A percentile compares a stretch with the other conserved stretches of the same genome.
Conservation (phyloP, 92 coral and sea anemone species). For the Galaxea fascicularis region DNA sequence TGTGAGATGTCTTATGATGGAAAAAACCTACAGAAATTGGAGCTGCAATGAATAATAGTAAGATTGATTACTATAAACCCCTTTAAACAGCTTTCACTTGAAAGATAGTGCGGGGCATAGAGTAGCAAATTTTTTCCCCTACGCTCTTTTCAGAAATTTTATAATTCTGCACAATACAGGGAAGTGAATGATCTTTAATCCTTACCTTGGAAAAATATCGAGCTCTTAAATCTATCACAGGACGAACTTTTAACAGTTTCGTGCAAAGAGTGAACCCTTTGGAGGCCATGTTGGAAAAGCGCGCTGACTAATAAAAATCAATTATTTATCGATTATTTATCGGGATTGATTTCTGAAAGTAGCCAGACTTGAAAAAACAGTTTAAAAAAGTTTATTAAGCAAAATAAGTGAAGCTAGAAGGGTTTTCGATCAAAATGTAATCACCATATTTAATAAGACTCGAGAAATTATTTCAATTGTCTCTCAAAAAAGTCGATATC, state of each 20-base stretch:
- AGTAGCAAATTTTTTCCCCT: neutral
- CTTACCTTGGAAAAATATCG: slow-evolving; percentile 47
- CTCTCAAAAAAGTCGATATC: slow-evolving; percentile 20
- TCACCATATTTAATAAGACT: neutral
- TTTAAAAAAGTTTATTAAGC: neutral
- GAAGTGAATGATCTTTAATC: neutral
- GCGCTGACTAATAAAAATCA: slow-evolving; percentile 12
- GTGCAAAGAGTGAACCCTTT: neutral
- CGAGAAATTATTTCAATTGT: neutral
- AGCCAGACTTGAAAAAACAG: too few relatives aligned
- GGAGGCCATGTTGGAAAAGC: slow-evolving; percentile 40
- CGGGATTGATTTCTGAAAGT: neutral
- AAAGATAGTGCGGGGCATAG: too few relatives aligned
- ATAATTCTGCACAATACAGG: neutral
- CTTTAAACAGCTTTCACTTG: too few relatives aligned
- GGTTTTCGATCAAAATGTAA: neutral
- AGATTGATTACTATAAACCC: too few relatives aligned
- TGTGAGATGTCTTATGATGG: too few relatives aligned
- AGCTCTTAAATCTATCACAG: neutral
- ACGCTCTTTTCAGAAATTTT: neutral
- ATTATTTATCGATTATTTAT: slow-evolving; percentile 46
- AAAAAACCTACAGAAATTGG: too few relatives aligned
- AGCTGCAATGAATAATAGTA: too few relatives aligned
- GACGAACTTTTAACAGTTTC: slow-evolving; percentile 32
- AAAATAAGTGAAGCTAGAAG: neutral